phyloP scores from a whole-genome alignment of 2,113 vertebrate species.

The Mormyrus lacerda region DNA sequence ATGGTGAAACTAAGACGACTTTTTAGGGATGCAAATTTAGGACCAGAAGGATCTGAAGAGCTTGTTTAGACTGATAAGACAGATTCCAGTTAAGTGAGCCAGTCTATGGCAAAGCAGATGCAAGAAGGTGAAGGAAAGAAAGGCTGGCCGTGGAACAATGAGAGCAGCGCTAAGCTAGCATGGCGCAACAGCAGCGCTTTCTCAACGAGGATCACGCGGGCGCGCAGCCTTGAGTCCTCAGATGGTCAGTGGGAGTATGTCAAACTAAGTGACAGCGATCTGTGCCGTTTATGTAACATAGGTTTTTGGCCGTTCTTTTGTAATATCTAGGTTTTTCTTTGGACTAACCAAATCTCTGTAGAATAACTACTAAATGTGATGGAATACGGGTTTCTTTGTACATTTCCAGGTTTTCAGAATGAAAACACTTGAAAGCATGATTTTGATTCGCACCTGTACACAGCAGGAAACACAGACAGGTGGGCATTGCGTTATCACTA shows the following conservation, averaged over 20 bases:
- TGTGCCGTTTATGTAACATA: slow-evolving; percentile 15
- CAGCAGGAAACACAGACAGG: neutral
- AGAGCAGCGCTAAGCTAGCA: neutral
- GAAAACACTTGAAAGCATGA: neutral
- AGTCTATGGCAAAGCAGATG: neutral
- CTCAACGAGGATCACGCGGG: neutral
- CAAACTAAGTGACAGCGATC: slow-evolving; percentile 13
- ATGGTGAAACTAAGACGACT: neutral
- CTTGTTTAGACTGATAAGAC: neutral
- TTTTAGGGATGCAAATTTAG: neutral
- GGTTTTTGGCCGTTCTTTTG: slow-evolving; percentile 15
- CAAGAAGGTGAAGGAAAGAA: neutral
- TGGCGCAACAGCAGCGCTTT: neutral
- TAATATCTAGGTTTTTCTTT: slow-evolving; percentile 4
- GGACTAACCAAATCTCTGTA: neutral
- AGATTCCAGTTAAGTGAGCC: neutral
- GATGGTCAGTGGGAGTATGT: slow-evolving; percentile 18
- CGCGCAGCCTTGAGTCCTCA: slow-evolving; percentile 6
- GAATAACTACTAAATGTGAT: neutral
- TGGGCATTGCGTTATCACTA: neutral
- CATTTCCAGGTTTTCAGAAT: neutral
- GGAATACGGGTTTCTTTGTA: neutral
- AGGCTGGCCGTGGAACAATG: neutral
- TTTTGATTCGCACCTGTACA: neutral
- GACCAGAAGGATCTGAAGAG: neutral